Conservation (phyloP, 53 echinoderm and acorn worm genomes). For the Echinarachnius parma region DNA sequence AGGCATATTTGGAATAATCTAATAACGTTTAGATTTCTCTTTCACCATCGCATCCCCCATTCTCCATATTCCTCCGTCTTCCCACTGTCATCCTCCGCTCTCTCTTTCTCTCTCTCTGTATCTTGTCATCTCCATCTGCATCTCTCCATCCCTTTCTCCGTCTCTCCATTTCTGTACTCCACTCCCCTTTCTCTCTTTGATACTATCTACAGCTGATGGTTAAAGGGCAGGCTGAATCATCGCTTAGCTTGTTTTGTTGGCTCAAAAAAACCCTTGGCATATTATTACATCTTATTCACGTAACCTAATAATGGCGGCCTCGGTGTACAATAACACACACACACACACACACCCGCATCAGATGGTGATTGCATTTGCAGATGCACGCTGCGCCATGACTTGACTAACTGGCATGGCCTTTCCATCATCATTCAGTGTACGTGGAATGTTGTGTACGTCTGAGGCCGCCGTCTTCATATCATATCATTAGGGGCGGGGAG, state of each 20-base stretch:
- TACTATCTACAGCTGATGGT: too few species aligned
- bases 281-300: neutral
- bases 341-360: too few species aligned
- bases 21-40: too few species aligned
- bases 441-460: too few species aligned
- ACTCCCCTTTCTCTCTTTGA: too few species aligned
- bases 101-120: neutral
- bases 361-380: too few species aligned
- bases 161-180: neutral
- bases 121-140: neutral
- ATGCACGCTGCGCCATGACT: neutral
- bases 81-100: neutral
- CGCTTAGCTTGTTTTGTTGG: neutral
- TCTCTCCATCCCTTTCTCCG: conserved; percentile 1
- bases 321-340: too few species aligned
- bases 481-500: too few species aligned
- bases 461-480: too few species aligned
- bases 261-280: neutral
- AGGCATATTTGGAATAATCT: too few species aligned
- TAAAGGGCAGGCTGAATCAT: neutral
- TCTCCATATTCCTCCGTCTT: neutral
- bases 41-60: neutral
- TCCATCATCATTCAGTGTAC: too few species aligned
- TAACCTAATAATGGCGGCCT: conserved; percentile 14
- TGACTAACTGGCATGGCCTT: conserved; percentile 8